Conservation (phyloP, 2,888 invertebrate species). For the Cryptus armator region DNA sequence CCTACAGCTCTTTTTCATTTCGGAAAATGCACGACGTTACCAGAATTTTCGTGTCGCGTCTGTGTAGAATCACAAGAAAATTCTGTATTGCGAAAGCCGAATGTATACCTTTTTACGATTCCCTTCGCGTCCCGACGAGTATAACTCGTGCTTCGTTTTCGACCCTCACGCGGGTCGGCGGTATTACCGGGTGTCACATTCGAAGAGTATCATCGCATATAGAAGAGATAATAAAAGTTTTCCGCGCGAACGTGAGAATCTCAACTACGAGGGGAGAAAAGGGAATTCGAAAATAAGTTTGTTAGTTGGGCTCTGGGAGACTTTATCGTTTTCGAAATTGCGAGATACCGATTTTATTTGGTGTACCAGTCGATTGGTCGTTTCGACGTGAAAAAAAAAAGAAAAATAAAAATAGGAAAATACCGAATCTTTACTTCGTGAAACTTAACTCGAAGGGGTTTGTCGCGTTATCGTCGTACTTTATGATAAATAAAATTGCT, state of each 20-base stretch:
- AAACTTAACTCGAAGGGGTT: background rate
- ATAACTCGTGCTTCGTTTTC: conserved; percentile 17
- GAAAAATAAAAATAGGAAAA: conserved; percentile 5
- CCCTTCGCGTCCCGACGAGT: conserved; percentile 28
- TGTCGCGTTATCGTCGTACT: background rate
- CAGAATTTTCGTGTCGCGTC: conserved; percentile 30
- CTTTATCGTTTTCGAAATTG: conserved; percentile 40
- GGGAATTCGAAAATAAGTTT: conserved; percentile 38
- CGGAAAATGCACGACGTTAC: conserved; percentile 13
- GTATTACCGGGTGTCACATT: conserved; percentile 10
- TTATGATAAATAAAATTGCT: background rate
- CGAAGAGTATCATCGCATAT: conserved; percentile 22
- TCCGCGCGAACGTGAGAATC: conserved; percentile 7
- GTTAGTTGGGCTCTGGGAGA: conserved; percentile 33
- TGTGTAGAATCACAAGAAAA: conserved; percentile 8
- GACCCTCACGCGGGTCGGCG: background rate
- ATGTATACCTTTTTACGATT: conserved; percentile 42
- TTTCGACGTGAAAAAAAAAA: conserved; percentile 17
- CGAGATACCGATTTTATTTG: background rate
- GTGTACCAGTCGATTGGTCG: conserved; percentile 8
- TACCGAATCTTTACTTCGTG: background rate
- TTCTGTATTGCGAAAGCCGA: background rate
- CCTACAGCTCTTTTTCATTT: background rate
- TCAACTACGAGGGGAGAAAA: background rate
- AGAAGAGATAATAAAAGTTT: conserved; percentile 50